phyloP scores from a whole-genome alignment of 2,888 invertebrate species.

The Myopa testacea region DNA sequence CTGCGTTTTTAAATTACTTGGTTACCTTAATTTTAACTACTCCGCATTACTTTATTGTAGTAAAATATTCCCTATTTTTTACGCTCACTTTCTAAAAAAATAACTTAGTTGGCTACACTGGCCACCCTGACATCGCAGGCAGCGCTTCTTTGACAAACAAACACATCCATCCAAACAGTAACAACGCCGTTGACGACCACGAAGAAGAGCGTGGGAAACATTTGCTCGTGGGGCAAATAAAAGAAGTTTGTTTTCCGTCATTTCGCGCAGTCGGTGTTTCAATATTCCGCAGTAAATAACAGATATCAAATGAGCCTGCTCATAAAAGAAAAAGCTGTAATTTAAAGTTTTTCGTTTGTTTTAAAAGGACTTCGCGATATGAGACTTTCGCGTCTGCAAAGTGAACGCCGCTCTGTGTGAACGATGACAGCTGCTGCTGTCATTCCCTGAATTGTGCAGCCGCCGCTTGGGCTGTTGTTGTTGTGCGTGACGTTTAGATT shows the following conservation, averaged over 20 bases:
- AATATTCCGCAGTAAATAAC: conserved; percentile 52
- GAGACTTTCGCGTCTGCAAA: conserved; percentile 31
- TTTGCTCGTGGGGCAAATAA: conserved; percentile 45
- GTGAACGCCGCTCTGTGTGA: conserved; percentile 47
- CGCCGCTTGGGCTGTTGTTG: conserved; percentile 41
- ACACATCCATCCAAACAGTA: background rate
- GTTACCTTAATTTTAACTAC: no score
- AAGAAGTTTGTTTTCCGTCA: conserved; percentile 55
- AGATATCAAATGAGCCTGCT: background rate
- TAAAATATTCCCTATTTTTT: background rate
- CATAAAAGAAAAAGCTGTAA: background rate
- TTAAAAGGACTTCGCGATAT: conserved; percentile 19
- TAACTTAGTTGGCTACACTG: conserved; percentile 34
- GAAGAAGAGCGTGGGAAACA: conserved; percentile 24
- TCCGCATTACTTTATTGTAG: no score
- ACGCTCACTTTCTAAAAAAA: background rate
- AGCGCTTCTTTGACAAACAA: conserved; percentile 17
- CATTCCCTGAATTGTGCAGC: conserved; percentile 43
- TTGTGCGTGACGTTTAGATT: conserved; percentile 39
- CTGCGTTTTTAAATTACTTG: no score
- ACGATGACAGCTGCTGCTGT: conserved; percentile 56
- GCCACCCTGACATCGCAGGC: conserved; percentile 14
- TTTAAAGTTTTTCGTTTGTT: background rate
- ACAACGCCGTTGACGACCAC: conserved; percentile 30
- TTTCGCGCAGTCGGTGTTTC: conserved; percentile 59